Evolutionary conservation across 2,888 invertebrate species (phyloP), one percentile per base, ranked within the genome.

Genomic region (Meta bourneti): DNA sequence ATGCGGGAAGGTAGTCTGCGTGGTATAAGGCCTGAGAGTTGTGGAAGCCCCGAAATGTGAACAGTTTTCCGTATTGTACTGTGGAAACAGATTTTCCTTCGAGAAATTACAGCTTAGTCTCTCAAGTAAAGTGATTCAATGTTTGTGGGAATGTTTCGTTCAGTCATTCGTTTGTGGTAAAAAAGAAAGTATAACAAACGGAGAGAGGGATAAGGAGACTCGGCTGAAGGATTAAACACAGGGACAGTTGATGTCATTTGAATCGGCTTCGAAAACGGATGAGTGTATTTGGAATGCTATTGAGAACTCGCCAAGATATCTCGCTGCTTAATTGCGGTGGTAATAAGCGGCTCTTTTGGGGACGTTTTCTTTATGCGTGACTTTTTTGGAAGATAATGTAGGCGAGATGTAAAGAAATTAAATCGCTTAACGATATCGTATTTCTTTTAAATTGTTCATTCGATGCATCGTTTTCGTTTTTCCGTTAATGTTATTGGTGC

Each of bases 81-180:
- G 1, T 91, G 83, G 74, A 78, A 87, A 83, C 83, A 69, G 69
- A 70, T 91, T 91, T 87, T 88, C 54, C 51, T 52, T 86, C 82
- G 52, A 13, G 34, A 91, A 91, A 91, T 91, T 91, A 77, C 91
- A 70, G 52, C 71, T 19, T 74, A 48, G 74, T 72, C 51, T 83
- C 48, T 75, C 81, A 91, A 87, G 82, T 82, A 91, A 91, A 83
- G 83, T 87, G 91, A 83, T 91, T 91, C 87, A 87, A 83, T 87
- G 1, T 87, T 82, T 51, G 75, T 74, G 54, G 34, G 4, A 87
- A 87, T 78, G 87, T 70, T 77, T 86, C 86, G 90, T 86, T 77
- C 20, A 71, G 34, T 34, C 34, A 34, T 34, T 34, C 4, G 4
- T 34, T 34, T 34, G 34, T 1, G 34, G 34, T 34, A 34, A 34